Base-by-base conservation (phyloP, 1,140 invertebrate species). In the Diuraphis noxia region DNA sequence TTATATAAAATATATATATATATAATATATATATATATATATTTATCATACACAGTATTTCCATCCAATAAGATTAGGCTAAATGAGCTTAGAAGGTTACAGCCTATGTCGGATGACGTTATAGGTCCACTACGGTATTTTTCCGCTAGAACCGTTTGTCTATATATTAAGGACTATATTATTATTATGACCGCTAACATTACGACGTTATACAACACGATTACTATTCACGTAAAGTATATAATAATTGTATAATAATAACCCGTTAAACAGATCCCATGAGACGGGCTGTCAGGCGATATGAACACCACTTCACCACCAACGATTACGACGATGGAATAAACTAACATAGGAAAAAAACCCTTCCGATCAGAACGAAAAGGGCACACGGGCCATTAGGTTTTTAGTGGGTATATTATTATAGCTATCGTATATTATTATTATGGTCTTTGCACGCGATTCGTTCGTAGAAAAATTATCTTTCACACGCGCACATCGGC, bases 331-430 rank as follows among this genome's bases (percentile, higher is more conserved):
- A 38, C 19, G 36, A 21, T 2, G 34, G 34, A 36, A 36, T 21
- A 79, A 79, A 79, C 77, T 17, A 34, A 79, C n/a, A 36, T 21
- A 21, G 21, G 2, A n/a, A 25, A 38, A 36, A 90, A 79, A 90
- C 79, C n/a, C 21, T 43, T 36, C 38, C 40, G 41, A 72, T 72
- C 88, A 23, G 19, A 25, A 38, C n/a, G 41, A 79, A 79, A 30
- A 90, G 72, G 41, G n/a, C 30, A 52, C 77, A 81, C 43, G 77
- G 13, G 17, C 43, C 77, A 38, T 90, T 81, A 46, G n/a, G 30
- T 79, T 90, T 90, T 77, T 40, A 77, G 88, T 88, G 86, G 49
- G 56, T n/a, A 72, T 72, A 38, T 79, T 63, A 79, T 79, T 79
- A 79, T 38, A 79, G 36, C 17, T 34, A 79, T 79, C 77, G 34